A percentile compares a stretch with the other conserved stretches of the same genome.
phyloP scores from a whole-genome alignment of 2,113 vertebrate species.

The Todiramphus saurophagus region DNA sequence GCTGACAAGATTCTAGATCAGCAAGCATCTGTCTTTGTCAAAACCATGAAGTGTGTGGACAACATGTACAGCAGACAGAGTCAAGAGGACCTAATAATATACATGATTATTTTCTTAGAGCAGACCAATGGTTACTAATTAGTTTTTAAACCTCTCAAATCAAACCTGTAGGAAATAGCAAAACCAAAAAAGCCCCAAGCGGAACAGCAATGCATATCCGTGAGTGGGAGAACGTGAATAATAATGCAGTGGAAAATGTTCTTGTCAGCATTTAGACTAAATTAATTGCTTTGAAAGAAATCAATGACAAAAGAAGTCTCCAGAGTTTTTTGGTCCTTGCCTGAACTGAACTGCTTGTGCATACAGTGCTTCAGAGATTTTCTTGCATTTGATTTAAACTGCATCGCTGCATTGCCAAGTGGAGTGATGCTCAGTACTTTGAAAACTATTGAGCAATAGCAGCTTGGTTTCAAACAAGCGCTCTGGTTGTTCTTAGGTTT shows the following conservation, averaged over 20 bases:
- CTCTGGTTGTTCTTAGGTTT: not conserved
- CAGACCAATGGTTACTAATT: not conserved
- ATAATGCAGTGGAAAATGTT: slow-evolving; percentile 8
- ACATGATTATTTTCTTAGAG: not conserved
- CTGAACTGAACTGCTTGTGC: not conserved
- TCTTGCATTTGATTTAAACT: not conserved
- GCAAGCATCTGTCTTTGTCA: not conserved
- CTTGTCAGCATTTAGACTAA: not conserved
- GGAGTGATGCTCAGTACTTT: not conserved
- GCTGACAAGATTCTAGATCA: slow-evolving; percentile 18
- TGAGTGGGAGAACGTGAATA: not conserved
- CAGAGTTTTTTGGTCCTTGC: not conserved
- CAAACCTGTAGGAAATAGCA: not conserved
- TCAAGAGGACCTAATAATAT: not conserved
- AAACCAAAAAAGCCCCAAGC: not conserved
- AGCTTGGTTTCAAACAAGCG: not conserved
- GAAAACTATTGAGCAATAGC: not conserved
- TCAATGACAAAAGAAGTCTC: not conserved
- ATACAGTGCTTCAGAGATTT: not conserved
- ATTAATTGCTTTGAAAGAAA: slow-evolving; percentile 9
- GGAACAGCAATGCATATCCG: not conserved
- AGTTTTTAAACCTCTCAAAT: not conserved
- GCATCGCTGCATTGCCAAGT: not conserved
- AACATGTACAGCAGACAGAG: not conserved
- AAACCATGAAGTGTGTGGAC: not conserved